These are phyloP conservation scores for Ptilorrhoa leucosticta DNA, from an alignment of 2,113 vertebrate species.

Conservation along the genomic window DNA sequence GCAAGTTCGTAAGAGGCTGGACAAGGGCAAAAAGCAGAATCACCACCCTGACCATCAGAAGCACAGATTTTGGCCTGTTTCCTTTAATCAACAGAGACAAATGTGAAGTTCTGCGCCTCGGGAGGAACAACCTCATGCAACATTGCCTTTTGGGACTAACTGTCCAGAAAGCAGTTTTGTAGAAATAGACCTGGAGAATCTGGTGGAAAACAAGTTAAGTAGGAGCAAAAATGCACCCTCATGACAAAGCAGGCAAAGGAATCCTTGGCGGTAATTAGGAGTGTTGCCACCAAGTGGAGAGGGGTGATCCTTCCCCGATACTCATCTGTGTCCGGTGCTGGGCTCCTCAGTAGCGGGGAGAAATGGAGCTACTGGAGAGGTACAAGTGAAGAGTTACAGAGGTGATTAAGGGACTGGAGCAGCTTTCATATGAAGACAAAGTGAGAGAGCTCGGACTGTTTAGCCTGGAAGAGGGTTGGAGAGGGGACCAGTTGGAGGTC, in stretches of 20 bases:
- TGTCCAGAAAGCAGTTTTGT: background rate
- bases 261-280: background rate
- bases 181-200: background rate
- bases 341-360: background rate
- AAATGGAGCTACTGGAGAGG: background rate
- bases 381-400: background rate
- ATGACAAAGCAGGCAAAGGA: background rate
- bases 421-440: background rate
- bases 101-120: background rate
- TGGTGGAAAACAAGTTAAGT: background rate
- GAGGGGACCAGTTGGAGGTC: accelerated
- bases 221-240: background rate
- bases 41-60: background rate
- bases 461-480: background rate
- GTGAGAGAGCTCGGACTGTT: background rate
- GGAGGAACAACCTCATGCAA: background rate
- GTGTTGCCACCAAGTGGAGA: background rate
- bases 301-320: background rate
- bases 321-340: background rate
- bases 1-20: background rate
- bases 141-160: background rate
- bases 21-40: background rate
- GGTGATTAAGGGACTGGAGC: background rate
- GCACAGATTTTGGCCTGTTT: background rate
- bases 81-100: background rate